phyloP scores from a whole-genome alignment of 2,888 invertebrate species.

The Chrysolina haemoptera region DNA sequence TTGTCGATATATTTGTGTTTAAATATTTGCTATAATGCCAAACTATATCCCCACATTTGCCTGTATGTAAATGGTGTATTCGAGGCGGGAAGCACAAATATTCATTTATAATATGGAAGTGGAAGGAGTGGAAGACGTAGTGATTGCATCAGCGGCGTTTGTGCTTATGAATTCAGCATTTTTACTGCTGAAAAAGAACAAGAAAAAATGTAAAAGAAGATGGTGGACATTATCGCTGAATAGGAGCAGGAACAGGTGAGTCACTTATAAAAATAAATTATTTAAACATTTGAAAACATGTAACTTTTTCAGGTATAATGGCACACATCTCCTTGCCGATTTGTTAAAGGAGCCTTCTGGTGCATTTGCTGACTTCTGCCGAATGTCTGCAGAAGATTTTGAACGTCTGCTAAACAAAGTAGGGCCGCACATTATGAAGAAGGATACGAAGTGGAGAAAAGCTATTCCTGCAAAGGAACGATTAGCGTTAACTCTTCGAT shows the following conservation, averaged over 20 bases:
- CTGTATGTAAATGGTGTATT: background rate
- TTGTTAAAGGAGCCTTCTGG: background rate
- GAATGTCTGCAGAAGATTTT: background rate
- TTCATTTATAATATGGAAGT: background rate
- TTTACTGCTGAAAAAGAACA: background rate
- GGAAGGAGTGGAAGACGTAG: background rate
- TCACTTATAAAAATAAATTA: background rate
- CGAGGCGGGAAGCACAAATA: background rate
- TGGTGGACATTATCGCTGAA: background rate
- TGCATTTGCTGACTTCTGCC: background rate
- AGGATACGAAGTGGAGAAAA: background rate
- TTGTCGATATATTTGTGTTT: background rate
- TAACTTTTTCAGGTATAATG: background rate
- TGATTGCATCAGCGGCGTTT: background rate
- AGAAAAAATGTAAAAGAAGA: background rate
- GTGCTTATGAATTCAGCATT: background rate
- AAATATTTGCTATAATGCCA: too few species aligned
- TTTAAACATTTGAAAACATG: background rate
- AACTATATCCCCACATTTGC: too few species aligned
- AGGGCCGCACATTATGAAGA: background rate
- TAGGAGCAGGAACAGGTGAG: background rate
- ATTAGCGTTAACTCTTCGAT: background rate
- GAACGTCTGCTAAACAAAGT: background rate
- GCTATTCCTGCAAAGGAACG: background rate
- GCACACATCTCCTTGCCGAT: background rate